Base-by-base conservation (phyloP, 2,888 invertebrate species). In the Latrodectus hesperus region DNA sequence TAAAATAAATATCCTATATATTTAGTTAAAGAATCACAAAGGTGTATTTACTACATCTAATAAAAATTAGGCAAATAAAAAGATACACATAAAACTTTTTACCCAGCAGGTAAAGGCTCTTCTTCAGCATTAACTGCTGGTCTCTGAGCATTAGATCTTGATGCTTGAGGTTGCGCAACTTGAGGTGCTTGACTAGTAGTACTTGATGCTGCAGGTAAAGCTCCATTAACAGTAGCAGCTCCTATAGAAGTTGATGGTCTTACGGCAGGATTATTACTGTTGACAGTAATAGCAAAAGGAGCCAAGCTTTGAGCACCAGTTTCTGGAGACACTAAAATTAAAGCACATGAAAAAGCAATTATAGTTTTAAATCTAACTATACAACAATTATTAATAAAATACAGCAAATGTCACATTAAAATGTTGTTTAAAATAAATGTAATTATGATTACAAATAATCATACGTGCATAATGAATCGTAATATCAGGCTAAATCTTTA, bases 81-180 rank as follows among this genome's bases (percentile, higher is more conserved):
- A 16, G 17, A 2, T 22, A 17, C 26, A 22, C 70, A 70, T 26
- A 9, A 9, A 70, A 70, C 17, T 11, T 60, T 89, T 91, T 90
- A 97, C 90, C 97, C 97, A 11, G 95, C 94, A 1, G 97, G 97
- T 89, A 98, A 93, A 1, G 97, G 96, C 91, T 97, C 98, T 90
- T 96, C 95, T 65, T 89, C 89, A 38, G 88, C 76, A 38, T 55
- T 81, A 26, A n/a, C 65, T 16, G 60, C 65, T 51, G 81, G 80
- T 17, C 88, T 79, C 51, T 84, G 84, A 55, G 75, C 84, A 51
- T 51, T 38, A 49, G 88, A 76, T 79, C 88, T 75, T 12, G 75
- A 52, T 22, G 88, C 38, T 53, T 72, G 76, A 14, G 84, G 79
- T 55, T 84, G 84, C n/a, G 76, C 73, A 52, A 75, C 17, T 55